A percentile compares a stretch with the other conserved stretches of the same genome.
These are phyloP conservation scores for Silurus meridionalis DNA, from an alignment of 2,113 vertebrate genomes.

Conservation along the genomic window DNA sequence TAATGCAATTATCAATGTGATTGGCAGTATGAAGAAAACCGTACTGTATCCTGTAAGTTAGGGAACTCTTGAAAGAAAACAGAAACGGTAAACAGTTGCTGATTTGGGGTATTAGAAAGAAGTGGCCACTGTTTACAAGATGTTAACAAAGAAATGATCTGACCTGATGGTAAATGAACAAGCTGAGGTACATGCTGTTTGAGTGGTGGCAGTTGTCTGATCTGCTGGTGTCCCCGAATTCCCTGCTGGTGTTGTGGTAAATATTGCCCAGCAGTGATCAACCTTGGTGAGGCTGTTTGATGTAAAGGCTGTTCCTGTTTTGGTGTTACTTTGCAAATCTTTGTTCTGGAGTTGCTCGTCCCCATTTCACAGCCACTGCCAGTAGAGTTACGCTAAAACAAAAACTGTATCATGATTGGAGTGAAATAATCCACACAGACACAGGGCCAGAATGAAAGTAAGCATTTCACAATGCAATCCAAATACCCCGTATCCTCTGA, in stretches of 20 bases:
- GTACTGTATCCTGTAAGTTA: background rate
- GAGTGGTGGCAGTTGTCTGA: slow-evolving; percentile 54
- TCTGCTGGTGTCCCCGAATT: slow-evolving; percentile 50
- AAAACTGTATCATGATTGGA: background rate
- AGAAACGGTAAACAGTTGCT: background rate
- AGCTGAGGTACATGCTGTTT: slow-evolving; percentile 58
- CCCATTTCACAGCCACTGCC: slow-evolving; percentile 58
- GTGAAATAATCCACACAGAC: slow-evolving; percentile 7
- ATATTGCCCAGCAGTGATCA: slow-evolving; percentile 50
- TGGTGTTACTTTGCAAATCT: slow-evolving; percentile 62
- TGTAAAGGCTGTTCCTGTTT: slow-evolving; percentile 39
- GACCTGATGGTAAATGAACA: slow-evolving; percentile 58
- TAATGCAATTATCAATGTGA: background rate
- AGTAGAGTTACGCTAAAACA: background rate
- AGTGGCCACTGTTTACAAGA: background rate
- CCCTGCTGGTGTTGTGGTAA: slow-evolving; percentile 42
- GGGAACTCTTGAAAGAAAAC: background rate
- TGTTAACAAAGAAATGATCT: slow-evolving; percentile 40
- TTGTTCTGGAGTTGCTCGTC: slow-evolving; percentile 62
- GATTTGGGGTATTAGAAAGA: background rate
- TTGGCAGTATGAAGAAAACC: background rate
- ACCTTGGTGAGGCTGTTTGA: slow-evolving; percentile 53
- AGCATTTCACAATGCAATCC: background rate
- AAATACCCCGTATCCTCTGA: background rate
- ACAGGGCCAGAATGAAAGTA: background rate